phyloP scores from a whole-genome alignment of 2,888 invertebrate genomes.

The Cataglyphis altisquamis region DNA sequence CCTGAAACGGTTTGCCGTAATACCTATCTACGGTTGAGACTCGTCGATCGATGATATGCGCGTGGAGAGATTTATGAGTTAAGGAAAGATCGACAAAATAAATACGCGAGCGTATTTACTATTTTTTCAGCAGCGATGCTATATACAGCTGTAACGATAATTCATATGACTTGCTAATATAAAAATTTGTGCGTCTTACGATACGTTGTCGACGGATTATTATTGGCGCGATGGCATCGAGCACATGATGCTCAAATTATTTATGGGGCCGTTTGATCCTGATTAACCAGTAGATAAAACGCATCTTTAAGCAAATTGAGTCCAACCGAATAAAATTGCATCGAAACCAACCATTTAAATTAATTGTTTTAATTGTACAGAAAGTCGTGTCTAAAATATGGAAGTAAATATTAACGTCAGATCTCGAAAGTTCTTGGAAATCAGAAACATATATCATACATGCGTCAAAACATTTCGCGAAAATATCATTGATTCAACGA shows the following conservation, averaged over 20 bases:
- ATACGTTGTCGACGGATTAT: not conserved
- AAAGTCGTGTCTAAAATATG: slow-evolving; percentile 44
- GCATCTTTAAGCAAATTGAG: slow-evolving; percentile 68
- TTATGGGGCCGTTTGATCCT: slow-evolving; percentile 68
- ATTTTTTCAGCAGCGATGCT: not conserved
- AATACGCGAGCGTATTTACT: not conserved
- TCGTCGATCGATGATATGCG: slow-evolving; percentile 51
- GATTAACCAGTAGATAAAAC: slow-evolving; percentile 67
- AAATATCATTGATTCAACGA: slow-evolving; percentile 8
- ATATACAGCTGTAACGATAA: not conserved
- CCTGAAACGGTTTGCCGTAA: slow-evolving; percentile 27
- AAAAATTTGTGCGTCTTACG: not conserved
- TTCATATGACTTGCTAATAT: slow-evolving; percentile 3
- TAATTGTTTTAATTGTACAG: slow-evolving; percentile 61
- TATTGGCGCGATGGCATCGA: slow-evolving; percentile 11
- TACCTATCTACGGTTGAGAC: slow-evolving; percentile 22
- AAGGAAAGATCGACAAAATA: slow-evolving; percentile 1
- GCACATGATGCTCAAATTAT: slow-evolving; percentile 66
- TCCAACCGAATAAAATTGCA: slow-evolving; percentile 22
- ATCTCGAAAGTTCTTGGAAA: slow-evolving; percentile 36
- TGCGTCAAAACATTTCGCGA: slow-evolving; percentile 22
- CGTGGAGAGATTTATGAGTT: not conserved
- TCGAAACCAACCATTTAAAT: slow-evolving; percentile 58
- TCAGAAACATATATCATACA: not conserved
- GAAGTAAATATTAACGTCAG: slow-evolving; percentile 43